Percentiles rank a stretch among this genome's conserved stretches.
These are phyloP conservation scores for Muricea muricata DNA, from an alignment of 92 coral and sea anemone genomes.

Conservation along the genomic window DNA sequence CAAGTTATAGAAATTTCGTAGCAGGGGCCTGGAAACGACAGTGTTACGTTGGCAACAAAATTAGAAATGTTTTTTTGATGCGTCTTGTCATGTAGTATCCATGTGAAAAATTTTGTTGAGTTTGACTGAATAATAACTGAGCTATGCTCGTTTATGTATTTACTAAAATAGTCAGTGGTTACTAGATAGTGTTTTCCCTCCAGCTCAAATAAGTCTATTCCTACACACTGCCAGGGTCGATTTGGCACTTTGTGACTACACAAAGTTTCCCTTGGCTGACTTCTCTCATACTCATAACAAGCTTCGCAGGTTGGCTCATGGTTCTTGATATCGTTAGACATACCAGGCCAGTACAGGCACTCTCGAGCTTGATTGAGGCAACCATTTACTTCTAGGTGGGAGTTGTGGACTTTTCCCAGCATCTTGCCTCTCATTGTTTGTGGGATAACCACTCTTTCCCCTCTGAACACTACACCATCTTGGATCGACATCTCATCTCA, in stretches of 20 bases:
- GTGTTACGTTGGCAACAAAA: too few species aligned
- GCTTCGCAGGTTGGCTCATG: conserved; percentile 9
- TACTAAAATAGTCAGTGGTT: conserved; percentile 17
- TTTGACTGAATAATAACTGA: too few species aligned
- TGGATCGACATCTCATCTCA: conserved; percentile 15
- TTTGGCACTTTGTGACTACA: conserved; percentile 3
- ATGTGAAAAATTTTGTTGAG: too few species aligned
- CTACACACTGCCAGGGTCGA: conserved; percentile 9
- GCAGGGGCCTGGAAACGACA: too few species aligned
- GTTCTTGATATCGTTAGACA: conserved; percentile 5
- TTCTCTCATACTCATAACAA: neutral
- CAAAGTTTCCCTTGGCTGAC: conserved; percentile 5
- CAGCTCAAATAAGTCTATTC: conserved; percentile 2
- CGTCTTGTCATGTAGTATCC: too few species aligned
- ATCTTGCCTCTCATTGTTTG: neutral
- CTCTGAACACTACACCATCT: conserved; percentile 10
- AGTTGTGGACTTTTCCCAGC: conserved; percentile 3
- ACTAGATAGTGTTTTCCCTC: neutral
- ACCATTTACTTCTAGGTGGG: conserved; percentile 10
- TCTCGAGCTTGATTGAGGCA: conserved; percentile 1
- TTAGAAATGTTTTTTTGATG: too few species aligned
- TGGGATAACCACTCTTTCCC: conserved; percentile 21
- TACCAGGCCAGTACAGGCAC: conserved; percentile 13
- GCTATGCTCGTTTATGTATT: too few species aligned
- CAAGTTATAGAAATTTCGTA: too few species aligned